Evolutionary conservation across 2,888 invertebrate genomes (phyloP).

Genomic region (Epinotia demarniana): DNA sequence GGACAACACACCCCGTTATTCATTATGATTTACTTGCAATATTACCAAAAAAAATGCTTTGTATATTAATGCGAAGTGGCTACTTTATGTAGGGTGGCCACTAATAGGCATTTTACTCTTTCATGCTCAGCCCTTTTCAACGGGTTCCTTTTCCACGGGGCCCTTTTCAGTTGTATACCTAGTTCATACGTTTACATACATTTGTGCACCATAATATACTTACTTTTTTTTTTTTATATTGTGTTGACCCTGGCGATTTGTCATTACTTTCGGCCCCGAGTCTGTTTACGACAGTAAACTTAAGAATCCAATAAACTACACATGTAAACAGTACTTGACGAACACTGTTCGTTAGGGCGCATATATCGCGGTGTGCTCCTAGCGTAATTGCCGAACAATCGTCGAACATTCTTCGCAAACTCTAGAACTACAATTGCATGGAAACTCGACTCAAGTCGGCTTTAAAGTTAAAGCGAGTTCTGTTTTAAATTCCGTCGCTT

Average conservation of each 20-base stretch:
- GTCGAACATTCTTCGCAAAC: constrained; percentile 45
- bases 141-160: no score
- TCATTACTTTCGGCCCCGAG: not conserved
- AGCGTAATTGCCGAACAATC: constrained; percentile 50
- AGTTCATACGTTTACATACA: no score
- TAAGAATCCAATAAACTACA: not conserved
- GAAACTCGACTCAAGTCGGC: constrained; percentile 46
- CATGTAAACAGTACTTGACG: not conserved
- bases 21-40: no score
- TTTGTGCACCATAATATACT: no score
- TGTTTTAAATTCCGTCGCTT: constrained; percentile 39
- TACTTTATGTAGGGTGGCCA: no score
- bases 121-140: no score
- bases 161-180: no score
- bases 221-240: no score
- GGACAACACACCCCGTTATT: no score
- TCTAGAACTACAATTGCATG: constrained; percentile 49
- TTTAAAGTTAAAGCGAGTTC: constrained; percentile 41
- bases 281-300: not conserved
- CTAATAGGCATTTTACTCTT: no score
- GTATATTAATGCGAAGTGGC: no score
- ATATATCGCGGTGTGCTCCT: constrained; percentile 31
- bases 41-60: no score
- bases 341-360: constrained; percentile 18
- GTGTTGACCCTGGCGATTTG: not conserved